Percentiles rank a stretch among this genome's conserved stretches.
These are phyloP conservation scores for Euura lappo DNA, from an alignment of 1,140 invertebrate species.

Conservation along the genomic window DNA sequence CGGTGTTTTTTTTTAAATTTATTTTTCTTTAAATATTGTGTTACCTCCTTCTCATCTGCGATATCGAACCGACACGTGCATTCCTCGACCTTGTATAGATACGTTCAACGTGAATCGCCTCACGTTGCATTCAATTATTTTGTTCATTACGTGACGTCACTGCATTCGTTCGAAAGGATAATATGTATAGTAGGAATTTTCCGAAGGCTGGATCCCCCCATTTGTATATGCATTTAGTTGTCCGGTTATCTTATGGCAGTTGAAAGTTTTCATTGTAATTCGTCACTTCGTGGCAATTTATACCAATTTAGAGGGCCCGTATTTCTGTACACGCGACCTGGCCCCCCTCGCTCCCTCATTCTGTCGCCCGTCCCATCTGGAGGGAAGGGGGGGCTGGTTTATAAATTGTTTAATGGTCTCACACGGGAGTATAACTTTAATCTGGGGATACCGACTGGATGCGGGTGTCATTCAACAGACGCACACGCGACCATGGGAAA, in stretches of 20 bases:
- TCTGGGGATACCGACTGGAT: neutral
- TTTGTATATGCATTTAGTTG: too few species aligned
- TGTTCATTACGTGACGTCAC: too few species aligned
- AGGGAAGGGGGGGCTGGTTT: neutral
- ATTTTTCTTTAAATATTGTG: too few species aligned
- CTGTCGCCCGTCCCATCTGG: neutral
- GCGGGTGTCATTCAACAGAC: conserved; percentile 1
- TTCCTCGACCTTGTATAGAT: too few species aligned
- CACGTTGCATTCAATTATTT: too few species aligned
- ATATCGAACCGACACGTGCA: too few species aligned
- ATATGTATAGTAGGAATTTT: too few species aligned
- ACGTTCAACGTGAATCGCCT: too few species aligned
- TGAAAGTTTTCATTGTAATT: neutral
- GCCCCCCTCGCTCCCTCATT: neutral
- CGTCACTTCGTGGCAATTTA: conserved; percentile 37
- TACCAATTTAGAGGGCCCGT: conserved; percentile 44
- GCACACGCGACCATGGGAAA: neutral
- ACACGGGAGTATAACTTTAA: conserved; percentile 3
- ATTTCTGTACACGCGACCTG: conserved; percentile 35
- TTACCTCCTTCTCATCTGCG: too few species aligned
- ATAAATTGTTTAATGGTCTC: conserved; percentile 1
- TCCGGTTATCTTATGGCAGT: too few species aligned
- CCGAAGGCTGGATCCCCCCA: too few species aligned
- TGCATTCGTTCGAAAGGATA: too few species aligned
- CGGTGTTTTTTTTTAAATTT: conserved; percentile 8